Conservation (phyloP, 2,888 invertebrate species). For the Tricholauxania praeusta region DNA sequence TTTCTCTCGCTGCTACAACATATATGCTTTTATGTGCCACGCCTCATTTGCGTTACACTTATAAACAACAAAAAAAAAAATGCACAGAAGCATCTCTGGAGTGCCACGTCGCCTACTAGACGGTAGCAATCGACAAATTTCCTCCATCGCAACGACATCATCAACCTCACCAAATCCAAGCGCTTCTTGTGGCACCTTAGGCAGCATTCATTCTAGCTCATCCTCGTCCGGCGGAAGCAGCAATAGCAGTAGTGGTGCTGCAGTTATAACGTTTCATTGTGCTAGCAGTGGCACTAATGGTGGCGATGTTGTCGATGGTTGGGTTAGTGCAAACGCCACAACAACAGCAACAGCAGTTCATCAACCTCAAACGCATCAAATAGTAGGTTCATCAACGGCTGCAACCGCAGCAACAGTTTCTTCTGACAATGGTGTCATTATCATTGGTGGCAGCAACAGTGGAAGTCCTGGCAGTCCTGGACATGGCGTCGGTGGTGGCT, state of each 20-base stretch:
- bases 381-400: constrained; percentile 23
- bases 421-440: constrained; percentile 31
- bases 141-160: constrained; percentile 56
- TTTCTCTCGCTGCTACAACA: constrained; percentile 15
- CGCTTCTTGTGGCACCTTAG: constrained; percentile 60
- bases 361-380: constrained; percentile 4
- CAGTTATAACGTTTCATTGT: constrained; percentile 64
- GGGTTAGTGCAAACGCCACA: constrained; percentile 25
- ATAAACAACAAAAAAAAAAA: neutral
- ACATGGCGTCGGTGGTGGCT: constrained; percentile 48
- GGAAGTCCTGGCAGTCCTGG: constrained; percentile 50
- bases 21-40: constrained; percentile 8
- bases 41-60: neutral
- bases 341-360: constrained; percentile 28
- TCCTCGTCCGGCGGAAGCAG: constrained; percentile 62
- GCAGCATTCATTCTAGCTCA: constrained; percentile 63
- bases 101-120: constrained; percentile 68
- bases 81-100: constrained; percentile 49
- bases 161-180: constrained; percentile 51
- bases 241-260: constrained; percentile 63
- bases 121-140: constrained; percentile 62
- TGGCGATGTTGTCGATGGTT: constrained; percentile 51
- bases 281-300: constrained; percentile 39
- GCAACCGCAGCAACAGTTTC: constrained; percentile 30
- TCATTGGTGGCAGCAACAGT: constrained; percentile 42